Conservation (phyloP, 2,888 invertebrate species). For the Aromia moschata region DNA sequence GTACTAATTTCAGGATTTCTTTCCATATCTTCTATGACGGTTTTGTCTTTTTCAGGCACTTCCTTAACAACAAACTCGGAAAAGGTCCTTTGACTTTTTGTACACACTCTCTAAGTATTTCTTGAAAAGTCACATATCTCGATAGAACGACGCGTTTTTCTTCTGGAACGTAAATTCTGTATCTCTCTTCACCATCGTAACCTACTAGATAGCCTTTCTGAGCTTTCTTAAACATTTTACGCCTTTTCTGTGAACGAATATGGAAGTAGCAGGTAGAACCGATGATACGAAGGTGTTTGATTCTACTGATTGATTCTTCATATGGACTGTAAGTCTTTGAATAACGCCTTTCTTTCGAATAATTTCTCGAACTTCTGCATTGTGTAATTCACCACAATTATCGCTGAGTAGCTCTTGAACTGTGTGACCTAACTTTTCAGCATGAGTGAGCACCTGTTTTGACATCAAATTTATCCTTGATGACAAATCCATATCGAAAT, state of each 20-base stretch:
- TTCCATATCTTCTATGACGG: not conserved
- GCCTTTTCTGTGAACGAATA: constrained; percentile 29
- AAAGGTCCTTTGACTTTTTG: constrained; percentile 10
- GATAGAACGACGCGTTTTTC: constrained; percentile 34
- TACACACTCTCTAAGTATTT: constrained; percentile 32
- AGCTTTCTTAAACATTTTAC: constrained; percentile 49
- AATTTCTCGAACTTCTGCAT: constrained; percentile 30
- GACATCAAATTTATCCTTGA: constrained; percentile 45
- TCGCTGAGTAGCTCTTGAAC: not conserved
- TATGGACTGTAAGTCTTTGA: constrained; percentile 48
- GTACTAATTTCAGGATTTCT: not conserved
- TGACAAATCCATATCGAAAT: constrained; percentile 43
- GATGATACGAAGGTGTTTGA: constrained; percentile 43
- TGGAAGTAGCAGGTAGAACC: constrained; percentile 31
- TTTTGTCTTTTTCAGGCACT: not conserved
- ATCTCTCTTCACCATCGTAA: constrained; percentile 49
- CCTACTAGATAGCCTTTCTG: constrained; percentile 45
- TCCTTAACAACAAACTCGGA: not conserved
- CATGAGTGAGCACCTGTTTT: no score
- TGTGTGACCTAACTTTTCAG: constrained; percentile 45
- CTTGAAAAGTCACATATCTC: constrained; percentile 45
- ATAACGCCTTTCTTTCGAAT: no score
- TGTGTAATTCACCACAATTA: constrained; percentile 51
- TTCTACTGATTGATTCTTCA: no score
- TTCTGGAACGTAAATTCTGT: constrained; percentile 41